Evolutionary conservation across 2,888 invertebrate species (phyloP).

Genomic region (Empis livida): DNA sequence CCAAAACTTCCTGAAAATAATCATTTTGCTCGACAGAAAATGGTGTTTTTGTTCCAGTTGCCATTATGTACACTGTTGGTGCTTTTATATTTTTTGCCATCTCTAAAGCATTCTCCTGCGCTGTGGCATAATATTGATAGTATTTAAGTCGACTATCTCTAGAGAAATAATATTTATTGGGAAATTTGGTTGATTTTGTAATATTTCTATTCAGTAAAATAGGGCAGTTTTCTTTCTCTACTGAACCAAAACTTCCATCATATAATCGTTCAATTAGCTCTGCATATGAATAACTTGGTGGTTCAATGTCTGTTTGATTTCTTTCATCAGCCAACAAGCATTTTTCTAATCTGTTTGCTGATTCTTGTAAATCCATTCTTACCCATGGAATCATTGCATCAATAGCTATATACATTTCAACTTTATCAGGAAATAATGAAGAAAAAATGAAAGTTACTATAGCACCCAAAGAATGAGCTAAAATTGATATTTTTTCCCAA

Average conservation of each 20-base stretch:
- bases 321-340: conserved; percentile 38
- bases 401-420: conserved; percentile 29
- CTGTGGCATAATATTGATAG: conserved; percentile 6
- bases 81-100: conserved; percentile 41
- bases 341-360: conserved; percentile 35
- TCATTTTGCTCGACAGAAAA: conserved; percentile 37
- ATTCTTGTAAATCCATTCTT: conserved; percentile 1
- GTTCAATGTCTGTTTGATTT: conserved; percentile 35
- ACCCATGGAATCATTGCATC: conserved; percentile 13
- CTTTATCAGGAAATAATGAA: conserved; percentile 40
- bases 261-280: conserved; percentile 48
- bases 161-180: conserved; percentile 45
- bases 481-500: conserved; percentile 54
- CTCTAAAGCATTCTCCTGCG: conserved; percentile 37
- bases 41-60: conserved; percentile 34
- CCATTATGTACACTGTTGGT: conserved; percentile 47
- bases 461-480: conserved; percentile 58
- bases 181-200: conserved; percentile 41
- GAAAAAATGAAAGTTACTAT: conserved; percentile 49
- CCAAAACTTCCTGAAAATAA: conserved; percentile 40
- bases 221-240: conserved; percentile 42
- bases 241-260: conserved; percentile 43
- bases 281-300: conserved; percentile 49
- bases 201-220: conserved; percentile 45
- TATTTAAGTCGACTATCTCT: conserved; percentile 46